Evolutionary conservation across 1,140 invertebrate species (phyloP).

Genomic region (Pseudomyrmex concolor): DNA sequence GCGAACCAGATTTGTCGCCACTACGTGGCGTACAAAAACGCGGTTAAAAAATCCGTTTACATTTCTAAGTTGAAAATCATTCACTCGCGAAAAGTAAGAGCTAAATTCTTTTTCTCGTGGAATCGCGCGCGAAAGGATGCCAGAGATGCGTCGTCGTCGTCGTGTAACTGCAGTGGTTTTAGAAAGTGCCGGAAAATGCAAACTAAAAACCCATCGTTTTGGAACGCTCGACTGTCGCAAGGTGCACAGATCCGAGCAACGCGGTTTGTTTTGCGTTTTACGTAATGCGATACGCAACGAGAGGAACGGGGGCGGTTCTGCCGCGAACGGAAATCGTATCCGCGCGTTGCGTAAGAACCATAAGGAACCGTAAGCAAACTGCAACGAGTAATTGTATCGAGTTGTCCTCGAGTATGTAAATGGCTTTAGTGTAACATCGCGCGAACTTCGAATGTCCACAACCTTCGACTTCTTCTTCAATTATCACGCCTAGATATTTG

Average conservation of each 20-base stretch:
- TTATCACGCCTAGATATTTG: background rate
- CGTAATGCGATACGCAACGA: constrained; percentile 41
- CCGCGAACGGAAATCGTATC: constrained; percentile 66
- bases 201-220: constrained; percentile 50
- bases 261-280: constrained; percentile 38
- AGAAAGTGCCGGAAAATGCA: constrained; percentile 47
- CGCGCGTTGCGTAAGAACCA: constrained; percentile 57
- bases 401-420: background rate
- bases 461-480: constrained; percentile 16
- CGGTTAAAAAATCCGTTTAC: background rate
- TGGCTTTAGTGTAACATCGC: background rate
- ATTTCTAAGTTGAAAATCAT: background rate
- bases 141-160: background rate
- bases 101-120: background rate
- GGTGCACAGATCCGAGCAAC: constrained; percentile 42
- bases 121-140: background rate
- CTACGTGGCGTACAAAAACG: too few relatives aligned
- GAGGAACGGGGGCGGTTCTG: constrained; percentile 61
- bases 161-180: background rate
- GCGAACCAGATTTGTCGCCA: too few relatives aligned
- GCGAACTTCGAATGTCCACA: background rate
- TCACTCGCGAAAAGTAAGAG: background rate
- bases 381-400: constrained; percentile 67
- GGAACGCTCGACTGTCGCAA: constrained; percentile 57
- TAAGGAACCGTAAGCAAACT: constrained; percentile 23